phyloP scores from a whole-genome alignment of 2,113 vertebrate genomes.

The Charadrius vociferus region DNA sequence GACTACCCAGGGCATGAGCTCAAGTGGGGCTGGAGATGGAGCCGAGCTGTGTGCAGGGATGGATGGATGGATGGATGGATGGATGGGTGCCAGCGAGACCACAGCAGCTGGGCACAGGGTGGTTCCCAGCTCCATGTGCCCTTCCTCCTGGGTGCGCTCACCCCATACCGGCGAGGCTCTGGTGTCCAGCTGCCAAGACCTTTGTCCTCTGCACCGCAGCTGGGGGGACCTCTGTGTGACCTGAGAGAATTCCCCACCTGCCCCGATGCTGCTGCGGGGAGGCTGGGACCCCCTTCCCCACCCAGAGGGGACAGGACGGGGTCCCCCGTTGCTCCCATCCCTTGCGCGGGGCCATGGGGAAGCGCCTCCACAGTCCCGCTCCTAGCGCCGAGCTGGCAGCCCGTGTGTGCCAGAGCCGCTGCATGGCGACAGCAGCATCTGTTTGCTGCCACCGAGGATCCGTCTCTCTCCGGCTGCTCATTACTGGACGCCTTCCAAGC shows the following conservation, averaged over 20 bases:
- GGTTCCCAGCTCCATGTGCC: neutral
- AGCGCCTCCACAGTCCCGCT: fast-evolving
- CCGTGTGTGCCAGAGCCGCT: neutral
- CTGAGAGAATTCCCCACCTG: fast-evolving
- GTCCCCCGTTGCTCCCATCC: neutral
- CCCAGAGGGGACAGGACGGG: neutral
- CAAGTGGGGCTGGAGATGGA: neutral
- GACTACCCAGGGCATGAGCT: neutral
- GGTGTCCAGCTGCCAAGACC: neutral
- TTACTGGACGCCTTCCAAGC: constrained; percentile 21
- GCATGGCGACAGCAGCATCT: neutral
- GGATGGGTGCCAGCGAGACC: neutral
- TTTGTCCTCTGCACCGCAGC: neutral
- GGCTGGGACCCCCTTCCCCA: neutral
- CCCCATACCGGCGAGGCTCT: neutral
- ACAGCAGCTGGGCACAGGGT: fast-evolving
- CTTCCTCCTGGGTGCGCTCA: neutral
- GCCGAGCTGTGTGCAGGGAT: neutral
- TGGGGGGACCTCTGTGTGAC: neutral
- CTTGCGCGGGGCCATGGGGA: fast-evolving
- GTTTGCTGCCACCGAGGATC: constrained; percentile 23
- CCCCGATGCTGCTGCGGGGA: neutral
- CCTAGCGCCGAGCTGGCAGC: neutral
- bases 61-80: neutral
- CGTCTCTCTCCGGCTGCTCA: neutral